Conservation (phyloP, 2,888 invertebrate species). For the Autographa gamma region DNA sequence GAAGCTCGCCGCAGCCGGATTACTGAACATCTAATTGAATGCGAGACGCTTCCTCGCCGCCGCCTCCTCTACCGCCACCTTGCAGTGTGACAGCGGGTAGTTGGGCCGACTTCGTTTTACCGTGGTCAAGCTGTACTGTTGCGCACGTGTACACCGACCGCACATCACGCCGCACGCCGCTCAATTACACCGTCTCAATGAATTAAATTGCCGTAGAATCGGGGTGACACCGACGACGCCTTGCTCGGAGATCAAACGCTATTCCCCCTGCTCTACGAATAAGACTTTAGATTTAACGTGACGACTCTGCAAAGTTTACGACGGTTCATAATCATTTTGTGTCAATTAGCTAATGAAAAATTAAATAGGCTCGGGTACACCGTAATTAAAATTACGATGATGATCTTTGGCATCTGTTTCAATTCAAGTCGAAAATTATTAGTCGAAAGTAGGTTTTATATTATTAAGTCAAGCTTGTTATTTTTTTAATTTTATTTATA, state of each 20-base stretch:
- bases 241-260: constrained; percentile 81
- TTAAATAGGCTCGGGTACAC: constrained; percentile 79
- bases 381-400: constrained; percentile 86
- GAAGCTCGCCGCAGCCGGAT: constrained; percentile 88
- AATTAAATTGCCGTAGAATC: constrained; percentile 82
- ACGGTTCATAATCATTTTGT: constrained; percentile 84
- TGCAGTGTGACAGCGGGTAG: constrained; percentile 63
- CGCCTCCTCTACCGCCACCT: constrained; percentile 67
- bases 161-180: constrained; percentile 67
- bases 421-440: constrained; percentile 64
- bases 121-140: constrained; percentile 84
- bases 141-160: constrained; percentile 76
- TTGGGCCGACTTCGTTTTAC: constrained; percentile 77
- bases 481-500: too few species aligned
- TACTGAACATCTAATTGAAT: constrained; percentile 89
- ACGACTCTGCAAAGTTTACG: constrained; percentile 76
- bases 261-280: constrained; percentile 64
- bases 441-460: neutral
- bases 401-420: constrained; percentile 84
- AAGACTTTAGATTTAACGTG: constrained; percentile 76
- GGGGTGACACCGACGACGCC: constrained; percentile 57
- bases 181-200: constrained; percentile 81
- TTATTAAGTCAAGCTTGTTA: too few species aligned
- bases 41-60: constrained; percentile 81
- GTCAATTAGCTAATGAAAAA: constrained; percentile 89